Evolutionary conservation across 2,113 vertebrate genomes (phyloP).

Genomic region (Eclectus roratus): DNA sequence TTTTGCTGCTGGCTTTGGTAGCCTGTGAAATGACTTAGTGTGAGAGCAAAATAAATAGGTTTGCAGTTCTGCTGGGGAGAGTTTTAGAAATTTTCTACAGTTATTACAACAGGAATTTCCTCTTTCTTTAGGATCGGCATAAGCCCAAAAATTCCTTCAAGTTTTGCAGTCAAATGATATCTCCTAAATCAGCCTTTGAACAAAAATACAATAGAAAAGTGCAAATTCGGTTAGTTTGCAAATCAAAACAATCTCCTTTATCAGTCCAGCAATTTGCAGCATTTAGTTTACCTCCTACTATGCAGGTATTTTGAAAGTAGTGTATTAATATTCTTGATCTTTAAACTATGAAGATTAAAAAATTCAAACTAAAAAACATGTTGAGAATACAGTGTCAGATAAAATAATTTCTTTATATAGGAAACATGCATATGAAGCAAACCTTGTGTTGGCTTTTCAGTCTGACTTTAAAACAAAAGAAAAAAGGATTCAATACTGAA

Average conservation of each 20-base stretch:
- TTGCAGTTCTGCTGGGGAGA: background rate
- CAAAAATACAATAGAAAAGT: background rate
- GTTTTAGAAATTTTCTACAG: background rate
- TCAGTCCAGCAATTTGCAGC: background rate
- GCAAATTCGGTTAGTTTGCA: background rate
- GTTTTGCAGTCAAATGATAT: background rate
- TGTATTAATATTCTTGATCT: background rate
- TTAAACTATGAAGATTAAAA: background rate
- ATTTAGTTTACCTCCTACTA: background rate
- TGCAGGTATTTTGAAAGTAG: background rate
- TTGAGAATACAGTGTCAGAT: background rate
- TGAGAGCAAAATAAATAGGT: background rate
- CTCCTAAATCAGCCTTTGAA: background rate
- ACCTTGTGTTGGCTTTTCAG: background rate
- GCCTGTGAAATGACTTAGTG: background rate
- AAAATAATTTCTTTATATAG: background rate
- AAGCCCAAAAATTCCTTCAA: background rate
- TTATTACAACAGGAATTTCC: background rate
- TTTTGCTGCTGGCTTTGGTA: background rate
- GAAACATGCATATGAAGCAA: background rate
- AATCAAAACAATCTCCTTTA: background rate
- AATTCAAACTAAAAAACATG: background rate
- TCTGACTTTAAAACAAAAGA: background rate
- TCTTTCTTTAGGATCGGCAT: background rate
- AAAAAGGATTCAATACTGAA: background rate